phyloP scores from a whole-genome alignment of 2,113 vertebrate species.

The Hemiprocne comata region DNA sequence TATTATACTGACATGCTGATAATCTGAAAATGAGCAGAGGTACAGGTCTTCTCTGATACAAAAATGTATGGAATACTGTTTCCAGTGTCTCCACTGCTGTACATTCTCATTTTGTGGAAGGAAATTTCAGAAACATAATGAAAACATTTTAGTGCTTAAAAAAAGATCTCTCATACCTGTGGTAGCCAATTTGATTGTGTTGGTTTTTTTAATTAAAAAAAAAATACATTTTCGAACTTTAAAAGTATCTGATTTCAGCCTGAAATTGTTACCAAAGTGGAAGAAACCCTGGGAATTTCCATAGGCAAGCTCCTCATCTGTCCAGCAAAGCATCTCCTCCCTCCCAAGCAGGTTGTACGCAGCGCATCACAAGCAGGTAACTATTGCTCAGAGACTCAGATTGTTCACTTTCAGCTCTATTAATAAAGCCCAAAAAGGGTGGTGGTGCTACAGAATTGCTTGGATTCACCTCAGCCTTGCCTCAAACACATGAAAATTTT shows the following conservation, averaged over 20 bases:
- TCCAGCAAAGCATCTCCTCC: neutral
- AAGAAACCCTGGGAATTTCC: neutral
- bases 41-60: neutral
- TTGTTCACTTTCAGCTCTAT: neutral
- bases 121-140: neutral
- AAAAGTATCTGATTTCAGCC: neutral
- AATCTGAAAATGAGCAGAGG: neutral
- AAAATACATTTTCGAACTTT: neutral
- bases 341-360: neutral
- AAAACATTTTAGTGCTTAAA: neutral
- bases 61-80: neutral
- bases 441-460: neutral
- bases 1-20: neutral
- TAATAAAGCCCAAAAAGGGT: neutral
- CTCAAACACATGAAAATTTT: no score
- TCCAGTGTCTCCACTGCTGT: neutral
- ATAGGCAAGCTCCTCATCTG: rapidly evolving
- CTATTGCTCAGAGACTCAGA: neutral
- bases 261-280: neutral
- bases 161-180: neutral
- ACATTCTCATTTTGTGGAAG: neutral
- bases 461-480: no score
- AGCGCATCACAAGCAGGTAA: neutral
- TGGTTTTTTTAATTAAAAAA: neutral
- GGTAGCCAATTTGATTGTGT: neutral